A percentile compares a stretch with the other conserved stretches of the same genome.
These are phyloP conservation scores for Creontiades dilutus DNA, from an alignment of 2,888 invertebrate genomes.

Conservation along the genomic window DNA sequence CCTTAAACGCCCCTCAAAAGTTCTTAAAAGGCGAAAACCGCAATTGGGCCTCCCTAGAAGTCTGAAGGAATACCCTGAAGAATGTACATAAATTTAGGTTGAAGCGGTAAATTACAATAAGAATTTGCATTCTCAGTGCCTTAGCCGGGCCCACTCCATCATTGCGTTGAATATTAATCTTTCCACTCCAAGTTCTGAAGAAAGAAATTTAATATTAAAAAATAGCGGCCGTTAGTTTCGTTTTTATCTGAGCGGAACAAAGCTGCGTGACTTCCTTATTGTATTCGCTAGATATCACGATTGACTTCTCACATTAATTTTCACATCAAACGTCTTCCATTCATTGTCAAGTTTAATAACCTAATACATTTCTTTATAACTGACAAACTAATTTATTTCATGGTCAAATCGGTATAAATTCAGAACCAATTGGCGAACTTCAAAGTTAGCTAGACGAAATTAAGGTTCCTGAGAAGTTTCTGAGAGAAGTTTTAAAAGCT, in stretches of 20 bases:
- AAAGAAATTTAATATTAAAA: slow-evolving; percentile 40
- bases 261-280: neutral
- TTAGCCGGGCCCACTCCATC: slow-evolving; percentile 10
- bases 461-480: too few relatives aligned
- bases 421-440: too few relatives aligned
- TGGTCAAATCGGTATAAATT: too few relatives aligned
- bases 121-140: slow-evolving; percentile 31
- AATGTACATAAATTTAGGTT: slow-evolving; percentile 52
- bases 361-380: too few relatives aligned
- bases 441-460: too few relatives aligned
- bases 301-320: slow-evolving; percentile 3
- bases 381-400: too few relatives aligned
- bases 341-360: too few relatives aligned
- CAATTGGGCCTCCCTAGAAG: neutral
- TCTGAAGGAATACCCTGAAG: neutral
- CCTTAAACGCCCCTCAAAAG: neutral
- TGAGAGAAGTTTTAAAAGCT: too few relatives aligned
- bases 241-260: neutral
- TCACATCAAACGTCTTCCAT: neutral
- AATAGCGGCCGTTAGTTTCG: slow-evolving; percentile 30
- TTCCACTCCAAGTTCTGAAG: neutral
- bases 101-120: slow-evolving; percentile 45
- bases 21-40: slow-evolving; percentile 3
- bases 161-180: slow-evolving; percentile 54
- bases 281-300: neutral